phyloP scores from a whole-genome alignment of 2,113 vertebrate genomes.

The Lethenteron camtschaticum region DNA sequence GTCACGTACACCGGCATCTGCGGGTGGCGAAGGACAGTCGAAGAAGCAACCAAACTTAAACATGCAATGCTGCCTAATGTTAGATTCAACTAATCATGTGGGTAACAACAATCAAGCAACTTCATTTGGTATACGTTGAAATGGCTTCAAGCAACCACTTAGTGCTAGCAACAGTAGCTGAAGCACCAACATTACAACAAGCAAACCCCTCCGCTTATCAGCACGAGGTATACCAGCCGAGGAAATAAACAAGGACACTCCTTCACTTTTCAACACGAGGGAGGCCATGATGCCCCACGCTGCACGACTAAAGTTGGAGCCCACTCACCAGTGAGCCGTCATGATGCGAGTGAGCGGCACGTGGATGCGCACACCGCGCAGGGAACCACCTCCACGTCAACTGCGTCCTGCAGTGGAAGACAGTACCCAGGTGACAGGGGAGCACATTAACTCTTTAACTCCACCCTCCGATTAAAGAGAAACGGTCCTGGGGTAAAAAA shows the following conservation, averaged over 20 bases:
- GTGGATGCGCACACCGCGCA: conserved; percentile 23
- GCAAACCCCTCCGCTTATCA: too few relatives aligned
- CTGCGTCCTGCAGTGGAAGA: conserved; percentile 19
- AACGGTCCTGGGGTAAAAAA: neutral
- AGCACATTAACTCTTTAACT: too few relatives aligned
- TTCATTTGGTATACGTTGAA: too few relatives aligned
- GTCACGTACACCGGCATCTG: conserved; percentile 71
- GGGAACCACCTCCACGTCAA: conserved; percentile 24
- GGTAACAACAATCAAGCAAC: too few relatives aligned
- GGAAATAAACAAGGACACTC: conserved; percentile 2
- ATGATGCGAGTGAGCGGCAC: conserved; percentile 21
- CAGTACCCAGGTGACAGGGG: too few relatives aligned
- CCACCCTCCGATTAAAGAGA: too few relatives aligned
- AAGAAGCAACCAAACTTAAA: neutral
- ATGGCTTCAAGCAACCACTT: neutral
- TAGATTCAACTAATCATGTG: too few relatives aligned
- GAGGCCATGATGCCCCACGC: neutral
- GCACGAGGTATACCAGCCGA: neutral
- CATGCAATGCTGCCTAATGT: neutral
- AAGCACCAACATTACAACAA: too few relatives aligned
- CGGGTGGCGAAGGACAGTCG: neutral
- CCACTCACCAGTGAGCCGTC: conserved; percentile 21
- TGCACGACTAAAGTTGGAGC: neutral
- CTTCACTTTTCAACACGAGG: neutral
- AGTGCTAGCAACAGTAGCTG: neutral